A percentile compares a stretch with the other conserved stretches of the same genome.
phyloP scores from a whole-genome alignment of 2,113 vertebrate species.

The Bothrops jararaca region DNA sequence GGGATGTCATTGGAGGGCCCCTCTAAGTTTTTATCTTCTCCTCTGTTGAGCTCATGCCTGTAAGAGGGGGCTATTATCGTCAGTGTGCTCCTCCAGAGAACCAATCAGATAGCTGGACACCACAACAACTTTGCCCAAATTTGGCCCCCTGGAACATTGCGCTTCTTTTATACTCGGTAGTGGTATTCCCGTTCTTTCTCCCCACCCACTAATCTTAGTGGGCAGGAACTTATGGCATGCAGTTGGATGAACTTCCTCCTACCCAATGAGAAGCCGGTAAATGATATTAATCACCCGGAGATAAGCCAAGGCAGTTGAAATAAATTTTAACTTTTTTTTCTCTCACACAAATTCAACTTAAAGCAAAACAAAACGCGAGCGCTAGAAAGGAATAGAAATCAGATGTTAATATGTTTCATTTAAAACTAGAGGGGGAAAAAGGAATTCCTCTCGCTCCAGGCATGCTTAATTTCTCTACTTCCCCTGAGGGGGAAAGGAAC shows the following conservation, averaged over 20 bases:
- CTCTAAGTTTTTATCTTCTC: not conserved
- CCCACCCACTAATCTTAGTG: not conserved
- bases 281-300: not conserved
- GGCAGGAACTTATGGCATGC: not conserved
- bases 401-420: not conserved
- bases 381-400: too few relatives aligned
- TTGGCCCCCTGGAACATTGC: not conserved
- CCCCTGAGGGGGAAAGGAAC: not conserved
- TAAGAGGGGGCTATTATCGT: not conserved
- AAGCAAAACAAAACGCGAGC: not conserved
- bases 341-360: not conserved
- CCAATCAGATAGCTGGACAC: not conserved
- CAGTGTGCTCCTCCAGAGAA: not conserved
- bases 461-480: not conserved
- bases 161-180: accelerated
- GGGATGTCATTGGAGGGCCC: not conserved
- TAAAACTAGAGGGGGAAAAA: not conserved
- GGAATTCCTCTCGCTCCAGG: not conserved
- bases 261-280: not conserved
- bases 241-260: not conserved
- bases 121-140: not conserved
- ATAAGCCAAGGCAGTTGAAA: not conserved
- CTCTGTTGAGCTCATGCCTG: not conserved
- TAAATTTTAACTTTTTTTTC: not conserved
- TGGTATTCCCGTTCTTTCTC: accelerated